Base-by-base conservation (phyloP, 2,797 vertebrate species). In the Jordanella pulchra region DNA sequence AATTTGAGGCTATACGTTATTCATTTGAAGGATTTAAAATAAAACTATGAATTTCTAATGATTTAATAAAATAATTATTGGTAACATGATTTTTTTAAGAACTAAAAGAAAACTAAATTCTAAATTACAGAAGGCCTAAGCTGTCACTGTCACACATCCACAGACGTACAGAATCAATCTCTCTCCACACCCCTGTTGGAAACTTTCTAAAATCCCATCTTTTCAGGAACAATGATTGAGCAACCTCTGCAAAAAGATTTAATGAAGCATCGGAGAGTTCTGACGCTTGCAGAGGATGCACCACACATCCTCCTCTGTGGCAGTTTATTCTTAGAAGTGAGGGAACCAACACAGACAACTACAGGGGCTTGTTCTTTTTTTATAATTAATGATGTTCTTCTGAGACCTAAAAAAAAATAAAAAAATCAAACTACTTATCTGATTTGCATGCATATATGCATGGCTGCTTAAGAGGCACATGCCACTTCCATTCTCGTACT, bases 311-410 rank as follows among this genome's bases (percentile, higher is more conserved):
- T 44, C 45, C 60, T 28, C 47, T 61, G 44, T 32, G 64, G 60
- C 54, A 39, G 0, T 47, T 25, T 44, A 66, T 75, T 74, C 61
- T 3, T 60, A 18, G 71, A 74, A 80, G 56, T 68, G 23, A 35
- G 71, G 54, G 76, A 82, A 68, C 45, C 65, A 75, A 78, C 48
- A 50, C 74, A 69, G 78, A 80, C 73, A 71, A 73, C 76, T 47
- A n/a, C 32, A 71, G 76, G 71, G 71, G 54, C 65, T 69, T 53
- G 55, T 72, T 80, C 63, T 75, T 72, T 30, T 73, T 74, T 73
- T 48, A 77, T 81, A 85, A 91, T 83, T 79, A 86, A 88, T 81
- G 69, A 80, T 65, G 45, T 81, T 85, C 77, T 71, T 81, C 73
- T 55, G 80, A 87, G 71, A 75, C 53, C 66, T 79, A 83, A 39